Conservation (phyloP, 2,888 invertebrate species). For the Caenorhabditis sp. region DNA sequence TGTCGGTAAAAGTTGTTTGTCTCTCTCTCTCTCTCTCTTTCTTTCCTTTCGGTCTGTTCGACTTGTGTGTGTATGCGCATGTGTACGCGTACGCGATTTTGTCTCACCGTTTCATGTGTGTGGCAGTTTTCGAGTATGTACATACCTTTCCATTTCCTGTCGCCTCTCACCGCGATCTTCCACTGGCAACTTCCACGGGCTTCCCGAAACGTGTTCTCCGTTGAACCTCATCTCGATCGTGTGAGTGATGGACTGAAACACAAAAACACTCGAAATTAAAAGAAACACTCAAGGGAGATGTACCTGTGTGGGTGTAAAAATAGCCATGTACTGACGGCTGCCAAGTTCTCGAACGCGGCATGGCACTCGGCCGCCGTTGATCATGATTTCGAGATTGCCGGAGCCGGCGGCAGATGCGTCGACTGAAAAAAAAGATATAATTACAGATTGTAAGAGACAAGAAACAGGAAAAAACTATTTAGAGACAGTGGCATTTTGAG, state of each 20-base stretch:
- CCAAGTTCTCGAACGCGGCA: constrained; percentile 92
- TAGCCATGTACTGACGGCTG: constrained; percentile 88
- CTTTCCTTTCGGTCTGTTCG: constrained; percentile 8
- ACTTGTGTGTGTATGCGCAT: neutral
- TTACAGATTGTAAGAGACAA: too few relatives aligned
- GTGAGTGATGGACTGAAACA: constrained; percentile 86
- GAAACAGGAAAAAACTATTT: too few relatives aligned
- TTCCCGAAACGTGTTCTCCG: constrained; percentile 74
- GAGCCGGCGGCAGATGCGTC: constrained; percentile 96
- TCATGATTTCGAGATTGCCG: constrained; percentile 94
- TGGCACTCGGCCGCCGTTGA: constrained; percentile 93
- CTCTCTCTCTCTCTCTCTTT: neutral
- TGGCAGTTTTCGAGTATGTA: constrained; percentile 48
- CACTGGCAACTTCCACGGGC: constrained; percentile 65
- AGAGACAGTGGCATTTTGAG: too few relatives aligned
- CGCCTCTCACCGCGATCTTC: constrained; percentile 63
- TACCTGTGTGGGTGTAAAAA: constrained; percentile 90
- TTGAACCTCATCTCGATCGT: constrained; percentile 95
- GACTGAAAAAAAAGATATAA: constrained; percentile 83
- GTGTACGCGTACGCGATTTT: constrained; percentile 14
- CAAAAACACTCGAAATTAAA: neutral
- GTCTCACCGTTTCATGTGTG: constrained; percentile 15
- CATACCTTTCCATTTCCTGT: constrained; percentile 62
- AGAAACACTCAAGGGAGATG: neutral
- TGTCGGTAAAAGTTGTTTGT: constrained; percentile 4